Evolutionary conservation across 1,140 invertebrate species (phyloP), one percentile per base, ranked within the genome.

Genomic region (Diachasma alloeum): DNA sequence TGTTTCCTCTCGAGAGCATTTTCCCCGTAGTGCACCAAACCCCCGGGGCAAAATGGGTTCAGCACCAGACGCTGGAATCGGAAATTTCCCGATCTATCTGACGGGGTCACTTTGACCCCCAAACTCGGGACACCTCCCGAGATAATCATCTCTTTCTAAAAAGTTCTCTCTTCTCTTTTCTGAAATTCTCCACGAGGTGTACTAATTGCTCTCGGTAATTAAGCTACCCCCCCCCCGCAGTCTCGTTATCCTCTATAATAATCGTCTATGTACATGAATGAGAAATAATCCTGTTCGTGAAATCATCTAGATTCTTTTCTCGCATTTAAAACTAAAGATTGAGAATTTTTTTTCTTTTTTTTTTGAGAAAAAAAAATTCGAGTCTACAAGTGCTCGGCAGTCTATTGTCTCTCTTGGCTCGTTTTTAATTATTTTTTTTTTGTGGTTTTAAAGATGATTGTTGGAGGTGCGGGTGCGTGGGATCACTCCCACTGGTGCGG

Each of bases 401-500:
- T 89, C 87, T 88, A 88, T 89, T 87, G 86, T 89, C 87, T 89
- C 87, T 88, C 86, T 83, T 89, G 85, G 84, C 85, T 86, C 11
- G 5, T 31, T 48, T 8, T 15, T 13, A 48, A 53, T 26, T 26
- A 46, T 56, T 36, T 48, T 31, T 37, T 46, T 53, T 19, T 68
- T 24, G 56, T 44, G 26, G 37, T 11, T 56, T 42, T 24, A 66
- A 39, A n/a, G 39, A 10, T 42, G 10, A n/a, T 31, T 10, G 37
- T 19, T 31, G 36, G 13, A 69, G n/a, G 46, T 22, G 26, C 42
- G 31, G 17, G 1, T 39, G 66, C 9, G 31, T 13, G 24, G 13
- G n/a, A 79, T 87, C 81, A 97, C 92, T 99, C 96, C 98, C 97
- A 99, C 87, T 98, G 95, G 90, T 99, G 97, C 76, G 97, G 97